Evolutionary conservation across 2,888 invertebrate genomes (phyloP).

Genomic region (Harmothoe impar): DNA sequence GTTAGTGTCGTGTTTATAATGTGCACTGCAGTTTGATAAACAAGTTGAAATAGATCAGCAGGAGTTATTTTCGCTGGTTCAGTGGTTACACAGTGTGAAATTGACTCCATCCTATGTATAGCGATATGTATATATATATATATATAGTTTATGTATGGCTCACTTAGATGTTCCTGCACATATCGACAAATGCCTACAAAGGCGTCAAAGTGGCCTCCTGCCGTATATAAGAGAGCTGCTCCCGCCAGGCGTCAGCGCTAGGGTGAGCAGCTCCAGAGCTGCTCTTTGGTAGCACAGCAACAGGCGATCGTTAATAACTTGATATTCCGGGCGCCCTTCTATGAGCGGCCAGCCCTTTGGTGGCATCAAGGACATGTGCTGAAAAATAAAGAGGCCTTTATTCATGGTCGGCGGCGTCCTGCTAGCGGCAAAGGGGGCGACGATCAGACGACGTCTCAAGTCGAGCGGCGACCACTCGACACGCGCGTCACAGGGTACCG

Average conservation of each 20-base stretch:
- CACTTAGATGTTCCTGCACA: too few relatives aligned
- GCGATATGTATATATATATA: too few relatives aligned
- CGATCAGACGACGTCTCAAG: neutral
- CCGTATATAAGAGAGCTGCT: neutral
- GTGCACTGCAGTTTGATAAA: too few relatives aligned
- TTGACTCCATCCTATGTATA: too few relatives aligned
- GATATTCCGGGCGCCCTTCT: neutral
- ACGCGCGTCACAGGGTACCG: slow-evolving; percentile 11
- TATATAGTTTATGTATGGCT: too few relatives aligned
- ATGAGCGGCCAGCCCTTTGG: neutral
- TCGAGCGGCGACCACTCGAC: neutral
- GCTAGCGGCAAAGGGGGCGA: neutral
- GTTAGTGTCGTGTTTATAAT: too few relatives aligned
- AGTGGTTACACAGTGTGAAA: too few relatives aligned
- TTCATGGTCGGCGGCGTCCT: neutral
- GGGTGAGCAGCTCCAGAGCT: neutral
- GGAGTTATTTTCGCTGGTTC: too few relatives aligned
- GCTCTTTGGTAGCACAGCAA: slow-evolving; percentile 3
- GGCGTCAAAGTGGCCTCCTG: neutral
- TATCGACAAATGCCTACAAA: too few relatives aligned
- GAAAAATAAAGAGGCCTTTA: slow-evolving; percentile 31
- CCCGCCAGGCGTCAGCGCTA: neutral
- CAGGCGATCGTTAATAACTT: slow-evolving; percentile 39
- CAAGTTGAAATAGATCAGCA: too few relatives aligned
- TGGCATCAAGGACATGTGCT: slow-evolving; percentile 30